Evolutionary conservation across 2,888 invertebrate species (phyloP).

Genomic region (Bimastos eiseni): DNA sequence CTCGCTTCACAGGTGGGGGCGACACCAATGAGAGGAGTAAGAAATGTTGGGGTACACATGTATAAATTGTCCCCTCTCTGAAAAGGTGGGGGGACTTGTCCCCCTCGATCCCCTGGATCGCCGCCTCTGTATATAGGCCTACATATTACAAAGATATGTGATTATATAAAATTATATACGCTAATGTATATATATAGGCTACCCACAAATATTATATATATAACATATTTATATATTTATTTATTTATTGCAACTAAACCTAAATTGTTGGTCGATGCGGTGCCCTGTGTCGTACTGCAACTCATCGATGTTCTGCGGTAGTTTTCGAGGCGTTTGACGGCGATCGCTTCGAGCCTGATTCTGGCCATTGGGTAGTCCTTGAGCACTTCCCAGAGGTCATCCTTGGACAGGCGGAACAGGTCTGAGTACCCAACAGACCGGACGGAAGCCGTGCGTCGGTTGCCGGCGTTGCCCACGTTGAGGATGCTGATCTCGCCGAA

Average conservation of each 20-base stretch:
- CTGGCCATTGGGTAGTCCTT: slow-evolving; percentile 73
- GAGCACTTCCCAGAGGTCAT: slow-evolving; percentile 96
- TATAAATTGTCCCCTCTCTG: too few species aligned
- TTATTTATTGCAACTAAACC: not conserved
- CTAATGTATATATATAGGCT: too few species aligned
- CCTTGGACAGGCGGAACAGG: slow-evolving; percentile 95
- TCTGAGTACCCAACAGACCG: slow-evolving; percentile 97
- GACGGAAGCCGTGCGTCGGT: slow-evolving; percentile 95
- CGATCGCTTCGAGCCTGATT: slow-evolving; percentile 87
- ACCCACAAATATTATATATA: too few species aligned
- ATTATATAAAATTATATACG: too few species aligned
- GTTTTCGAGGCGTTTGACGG: slow-evolving; percentile 94
- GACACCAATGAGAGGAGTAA: too few species aligned
- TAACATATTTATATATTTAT: not conserved
- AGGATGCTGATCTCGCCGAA: slow-evolving; percentile 99
- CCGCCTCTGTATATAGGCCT: too few species aligned
- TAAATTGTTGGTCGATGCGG: not conserved
- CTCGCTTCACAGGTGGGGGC: too few species aligned
- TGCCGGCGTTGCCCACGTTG: slow-evolving; percentile 88
- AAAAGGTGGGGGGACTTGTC: too few species aligned
- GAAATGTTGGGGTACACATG: too few species aligned
- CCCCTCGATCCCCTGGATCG: too few species aligned
- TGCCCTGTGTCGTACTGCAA: not conserved
- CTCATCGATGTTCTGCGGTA: slow-evolving; percentile 67
- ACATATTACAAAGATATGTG: too few species aligned